Evolutionary conservation across 2,113 vertebrate genomes (phyloP).

Genomic region (Cygnus atratus): DNA sequence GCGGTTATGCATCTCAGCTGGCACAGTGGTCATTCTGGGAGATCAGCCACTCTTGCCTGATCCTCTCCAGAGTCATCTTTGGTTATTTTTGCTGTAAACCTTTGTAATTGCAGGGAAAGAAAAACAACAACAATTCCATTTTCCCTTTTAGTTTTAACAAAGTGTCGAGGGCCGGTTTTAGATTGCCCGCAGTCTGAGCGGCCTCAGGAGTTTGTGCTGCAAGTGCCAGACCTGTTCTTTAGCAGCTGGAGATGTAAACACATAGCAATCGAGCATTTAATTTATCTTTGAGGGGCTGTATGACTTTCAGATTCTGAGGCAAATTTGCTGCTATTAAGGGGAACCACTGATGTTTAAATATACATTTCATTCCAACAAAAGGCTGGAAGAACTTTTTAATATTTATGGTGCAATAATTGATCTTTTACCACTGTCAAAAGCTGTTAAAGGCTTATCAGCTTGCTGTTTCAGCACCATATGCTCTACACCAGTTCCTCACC

Average conservation of each 20-base stretch:
- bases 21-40: background rate
- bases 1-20: background rate
- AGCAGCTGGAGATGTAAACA: constrained; percentile 20
- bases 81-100: background rate
- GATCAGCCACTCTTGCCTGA: background rate
- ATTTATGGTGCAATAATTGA: constrained; percentile 76
- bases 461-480: constrained; percentile 77
- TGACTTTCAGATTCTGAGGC: constrained; percentile 23
- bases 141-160: background rate
- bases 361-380: constrained; percentile 37
- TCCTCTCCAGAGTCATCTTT: background rate
- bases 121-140: background rate
- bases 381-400: constrained; percentile 67
- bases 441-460: constrained; percentile 72
- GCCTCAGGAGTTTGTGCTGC: background rate
- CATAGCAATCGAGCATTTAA: background rate
- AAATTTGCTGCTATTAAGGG: constrained; percentile 47
- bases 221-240: background rate
- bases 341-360: constrained; percentile 63
- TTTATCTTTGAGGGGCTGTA: constrained; percentile 14
- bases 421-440: constrained; percentile 75
- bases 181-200: background rate
- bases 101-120: background rate
- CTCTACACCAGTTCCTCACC: constrained; percentile 54
- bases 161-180: background rate